Base-by-base conservation (phyloP, 2,113 vertebrate species). In the Rostratula benghalensis region DNA sequence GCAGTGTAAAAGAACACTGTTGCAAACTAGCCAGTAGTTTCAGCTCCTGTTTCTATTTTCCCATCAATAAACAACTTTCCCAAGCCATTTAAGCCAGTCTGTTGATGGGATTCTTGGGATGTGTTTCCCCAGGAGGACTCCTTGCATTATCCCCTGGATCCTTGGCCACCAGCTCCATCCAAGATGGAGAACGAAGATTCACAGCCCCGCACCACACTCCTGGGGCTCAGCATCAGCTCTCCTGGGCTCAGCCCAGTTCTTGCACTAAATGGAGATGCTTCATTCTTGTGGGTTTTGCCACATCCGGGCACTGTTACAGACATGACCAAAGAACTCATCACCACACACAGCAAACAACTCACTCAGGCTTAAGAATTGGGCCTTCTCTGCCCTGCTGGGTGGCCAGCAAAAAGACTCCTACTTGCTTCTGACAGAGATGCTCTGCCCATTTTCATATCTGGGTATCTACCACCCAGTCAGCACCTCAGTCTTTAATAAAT, bases 281-380 rank as follows among this genome's bases (percentile, higher is more conserved):
- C 4, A 8, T 39, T 13, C 30, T 46, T 68, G 30, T 22, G 50
- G 37, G 15, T 30, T 91, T 76, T 91, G 63, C 45, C 68, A 73
- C 87, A 91, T 89, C 76, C 0, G 1, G 24, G 23, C 0, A 0
- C 25, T 48, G 87, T 22, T 11, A 37, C 48, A 46, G 81, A 39
- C 1, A 0, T 17, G 53, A 76, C 45, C 1, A 2, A 6, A 25
- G 53, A 65, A 23, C 50, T 51, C 3, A 0, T 24, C 1, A 0
- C 12, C 43, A 10, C 2, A 1, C 20, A 18, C 3, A 4, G 53
- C 25, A 61, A 94, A 19, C 37, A 46, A 9, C 35, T 16, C 6
- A 3, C n/a, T 30, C n/a, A n/a, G 17, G 10, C 4, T 21, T 8
- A 35, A 54, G 8, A 53, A 31, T 35, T 5, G 28, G 37, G 14